Percentiles rank a stretch among this genome's conserved stretches.
These are phyloP conservation scores for Dorcus hopei DNA, from an alignment of 2,888 invertebrate species.

Conservation along the genomic window DNA sequence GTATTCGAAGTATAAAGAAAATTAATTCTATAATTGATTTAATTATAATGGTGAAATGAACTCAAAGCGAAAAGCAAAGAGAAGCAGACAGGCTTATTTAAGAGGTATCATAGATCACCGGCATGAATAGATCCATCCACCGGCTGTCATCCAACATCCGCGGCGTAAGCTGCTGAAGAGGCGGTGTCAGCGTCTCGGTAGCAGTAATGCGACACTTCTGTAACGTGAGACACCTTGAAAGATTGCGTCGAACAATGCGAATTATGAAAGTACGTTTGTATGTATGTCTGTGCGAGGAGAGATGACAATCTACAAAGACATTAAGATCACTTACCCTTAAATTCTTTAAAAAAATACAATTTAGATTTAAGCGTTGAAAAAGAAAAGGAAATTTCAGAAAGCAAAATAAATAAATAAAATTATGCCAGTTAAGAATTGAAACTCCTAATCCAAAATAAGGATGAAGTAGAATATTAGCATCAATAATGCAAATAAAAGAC, in stretches of 20 bases:
- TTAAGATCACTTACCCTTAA: too few relatives aligned
- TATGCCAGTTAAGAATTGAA: too few relatives aligned
- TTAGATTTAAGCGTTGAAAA: too few relatives aligned
- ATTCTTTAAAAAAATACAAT: too few relatives aligned
- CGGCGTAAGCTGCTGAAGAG: conserved; percentile 27
- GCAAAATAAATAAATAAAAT: too few relatives aligned
- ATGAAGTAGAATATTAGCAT: too few relatives aligned
- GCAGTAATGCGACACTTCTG: conserved; percentile 28
- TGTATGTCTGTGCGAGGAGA: not conserved
- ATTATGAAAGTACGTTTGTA: conserved; percentile 12
- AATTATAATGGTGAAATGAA: not conserved
- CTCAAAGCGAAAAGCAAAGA: not conserved
- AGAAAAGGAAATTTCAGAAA: too few relatives aligned
- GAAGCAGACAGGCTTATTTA: conserved; percentile 13
- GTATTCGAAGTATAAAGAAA: not conserved
- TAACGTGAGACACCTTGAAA: conserved; percentile 30
- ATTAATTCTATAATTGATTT: conserved; percentile 5
- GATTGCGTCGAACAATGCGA: conserved; percentile 27
- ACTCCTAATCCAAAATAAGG: too few relatives aligned
- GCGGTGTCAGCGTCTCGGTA: conserved; percentile 29
- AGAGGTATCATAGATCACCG: conserved; percentile 18
- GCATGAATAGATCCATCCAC: conserved; percentile 23
- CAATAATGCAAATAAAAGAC: too few relatives aligned
- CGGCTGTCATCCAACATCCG: conserved; percentile 29
- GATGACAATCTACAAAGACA: too few relatives aligned